A percentile compares a stretch with the other conserved stretches of the same genome.
Conservation (phyloP, 2,113 vertebrate species). For the Indri indri region DNA sequence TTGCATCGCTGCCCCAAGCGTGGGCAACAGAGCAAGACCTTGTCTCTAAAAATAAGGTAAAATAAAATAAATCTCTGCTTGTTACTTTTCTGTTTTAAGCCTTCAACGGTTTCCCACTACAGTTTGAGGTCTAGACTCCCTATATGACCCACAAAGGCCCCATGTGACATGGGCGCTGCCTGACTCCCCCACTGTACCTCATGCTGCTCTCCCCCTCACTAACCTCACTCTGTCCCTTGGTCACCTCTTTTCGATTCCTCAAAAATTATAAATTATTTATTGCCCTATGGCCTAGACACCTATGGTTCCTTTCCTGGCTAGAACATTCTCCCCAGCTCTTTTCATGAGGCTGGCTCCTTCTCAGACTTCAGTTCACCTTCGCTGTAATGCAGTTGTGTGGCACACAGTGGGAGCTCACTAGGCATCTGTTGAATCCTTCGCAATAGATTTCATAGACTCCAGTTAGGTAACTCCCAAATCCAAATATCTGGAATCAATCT, state of each 20-base stretch:
- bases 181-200: background rate
- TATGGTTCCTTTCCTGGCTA: background rate
- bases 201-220: background rate
- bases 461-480: background rate
- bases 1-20: no score
- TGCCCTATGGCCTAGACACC: background rate
- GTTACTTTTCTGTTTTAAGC: background rate
- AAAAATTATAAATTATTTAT: conserved; percentile 25
- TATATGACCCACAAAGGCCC: background rate
- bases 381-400: background rate
- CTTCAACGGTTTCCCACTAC: background rate
- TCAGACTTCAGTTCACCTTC: background rate
- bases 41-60: background rate
- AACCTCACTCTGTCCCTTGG: background rate
- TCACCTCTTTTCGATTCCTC: background rate
- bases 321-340: background rate
- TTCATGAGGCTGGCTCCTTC: background rate
- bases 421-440: background rate
- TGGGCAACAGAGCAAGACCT: no score
- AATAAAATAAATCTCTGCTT: background rate
- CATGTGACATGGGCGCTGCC: background rate
- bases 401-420: background rate
- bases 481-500: background rate
- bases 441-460: background rate
- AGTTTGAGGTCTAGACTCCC: background rate